Base-by-base conservation (phyloP, 92 coral and sea anemone genomes). In the Actinostola sp. region DNA sequence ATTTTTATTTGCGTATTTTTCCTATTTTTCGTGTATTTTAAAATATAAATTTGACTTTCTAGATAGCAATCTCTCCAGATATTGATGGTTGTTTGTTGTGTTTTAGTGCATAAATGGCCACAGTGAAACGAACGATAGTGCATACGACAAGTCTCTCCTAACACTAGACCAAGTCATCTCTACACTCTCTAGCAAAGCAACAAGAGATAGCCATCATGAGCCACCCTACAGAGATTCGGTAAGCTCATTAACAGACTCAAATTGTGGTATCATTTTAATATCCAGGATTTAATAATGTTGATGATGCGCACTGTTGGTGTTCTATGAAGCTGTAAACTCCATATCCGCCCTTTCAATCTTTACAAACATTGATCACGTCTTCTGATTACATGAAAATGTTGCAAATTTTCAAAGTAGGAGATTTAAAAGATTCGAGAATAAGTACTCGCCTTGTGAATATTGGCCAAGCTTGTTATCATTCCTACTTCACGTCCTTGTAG, bases 151-250 rank as follows among this genome's bases (percentile, higher is more conserved):
- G 61, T 85, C 99, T 4, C 66, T 95, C 36, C 79, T 86, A 54
- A 82, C 82, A n/a, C 81, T 95, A 12, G 99, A 92, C 52, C 91
- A 85, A 66, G 99, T 95, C 15, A 91, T 95, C 65, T 95, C 99
- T 21, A 76, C 95, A 6, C 82, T 95, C 20, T 97, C 99, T 53
- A 86, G 92, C 87, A 85, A 78, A 49, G 27, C 83, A 4, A 73
- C 72, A 42, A 58, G 79, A 14, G 56, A 70, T 28, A 62, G 85
- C 66, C 29, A 69, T 33, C 51, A 41, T 26, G 61, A 77, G 21
- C 64, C 82, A 11, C 99, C 99, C 19, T 95, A 95, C 72, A 64
- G 75, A 42, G 94, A 92, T 31, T 95, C 99, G 46, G 99, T 95
- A 68, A 74, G 99, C 76, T 25, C 39, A 60, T 68, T 32, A 14